phyloP scores from a whole-genome alignment of 2,888 invertebrate genomes.

The Ophion ventricosus region DNA sequence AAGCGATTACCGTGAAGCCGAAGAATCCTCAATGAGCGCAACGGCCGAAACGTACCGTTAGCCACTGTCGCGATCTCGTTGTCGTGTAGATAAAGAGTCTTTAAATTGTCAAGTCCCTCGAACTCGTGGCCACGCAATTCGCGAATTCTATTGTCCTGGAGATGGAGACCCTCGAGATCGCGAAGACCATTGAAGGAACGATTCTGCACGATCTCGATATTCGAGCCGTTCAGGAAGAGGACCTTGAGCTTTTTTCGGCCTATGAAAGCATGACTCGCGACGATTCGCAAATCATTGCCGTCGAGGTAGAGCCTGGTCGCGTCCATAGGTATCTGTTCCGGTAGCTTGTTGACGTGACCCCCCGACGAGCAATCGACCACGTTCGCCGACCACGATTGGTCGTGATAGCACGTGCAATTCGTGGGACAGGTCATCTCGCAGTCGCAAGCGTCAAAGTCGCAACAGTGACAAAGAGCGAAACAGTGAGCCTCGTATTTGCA shows the following conservation, averaged over 20 bases:
- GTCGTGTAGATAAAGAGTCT: slow-evolving; percentile 89
- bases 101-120: slow-evolving; percentile 89
- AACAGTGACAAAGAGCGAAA: slow-evolving; percentile 94
- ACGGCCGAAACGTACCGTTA: slow-evolving; percentile 89
- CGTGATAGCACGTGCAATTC: slow-evolving; percentile 95
- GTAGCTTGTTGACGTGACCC: slow-evolving; percentile 88
- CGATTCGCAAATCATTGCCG: slow-evolving; percentile 90
- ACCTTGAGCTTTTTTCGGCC: slow-evolving; percentile 91
- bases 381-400: slow-evolving; percentile 93
- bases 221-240: slow-evolving; percentile 91
- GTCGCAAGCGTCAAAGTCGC: slow-evolving; percentile 96
- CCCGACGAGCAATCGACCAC: slow-evolving; percentile 92
- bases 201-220: slow-evolving; percentile 91
- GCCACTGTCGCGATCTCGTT: slow-evolving; percentile 89
- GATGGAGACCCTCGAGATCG: slow-evolving; percentile 89
- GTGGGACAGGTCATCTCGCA: slow-evolving; percentile 96
- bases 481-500: slow-evolving; percentile 94
- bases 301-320: slow-evolving; percentile 94
- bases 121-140: slow-evolving; percentile 91
- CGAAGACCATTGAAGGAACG: slow-evolving; percentile 93
- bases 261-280: slow-evolving; percentile 93
- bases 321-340: slow-evolving; percentile 95
- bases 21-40: slow-evolving; percentile 87
- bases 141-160: slow-evolving; percentile 90
- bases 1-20: slow-evolving; percentile 90